phyloP scores from a whole-genome alignment of 2,113 vertebrate genomes.

The Marmota monax region DNA sequence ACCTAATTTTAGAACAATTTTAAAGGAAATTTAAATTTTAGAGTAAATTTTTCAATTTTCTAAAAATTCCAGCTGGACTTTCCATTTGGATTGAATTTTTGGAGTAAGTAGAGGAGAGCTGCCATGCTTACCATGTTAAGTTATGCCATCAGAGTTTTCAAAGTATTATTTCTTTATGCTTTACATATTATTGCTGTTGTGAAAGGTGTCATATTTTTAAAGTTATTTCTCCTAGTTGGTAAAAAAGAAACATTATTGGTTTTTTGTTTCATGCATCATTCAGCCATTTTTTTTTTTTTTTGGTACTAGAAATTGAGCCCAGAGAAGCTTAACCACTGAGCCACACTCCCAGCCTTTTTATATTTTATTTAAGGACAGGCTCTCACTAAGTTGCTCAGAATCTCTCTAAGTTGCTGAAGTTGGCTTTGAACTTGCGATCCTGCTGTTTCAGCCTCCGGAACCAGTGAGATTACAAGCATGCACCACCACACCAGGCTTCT shows the following conservation, averaged over 20 bases:
- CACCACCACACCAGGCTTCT: too few species aligned
- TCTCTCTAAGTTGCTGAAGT: too few species aligned
- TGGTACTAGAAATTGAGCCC: too few species aligned
- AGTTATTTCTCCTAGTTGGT: background rate
- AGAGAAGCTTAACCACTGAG: too few species aligned
- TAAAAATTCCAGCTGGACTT: background rate
- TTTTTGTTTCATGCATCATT: conserved; percentile 4
- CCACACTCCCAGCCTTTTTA: too few species aligned
- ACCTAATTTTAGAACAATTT: background rate
- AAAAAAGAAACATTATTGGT: conserved; percentile 15
- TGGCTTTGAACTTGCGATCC: too few species aligned
- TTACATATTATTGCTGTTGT: background rate
- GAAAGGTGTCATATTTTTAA: background rate
- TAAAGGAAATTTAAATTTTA: background rate
- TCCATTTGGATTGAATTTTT: background rate
- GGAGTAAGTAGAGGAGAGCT: background rate
- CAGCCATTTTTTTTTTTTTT: background rate
- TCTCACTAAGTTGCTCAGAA: too few species aligned
- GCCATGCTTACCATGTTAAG: background rate
- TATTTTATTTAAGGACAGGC: too few species aligned
- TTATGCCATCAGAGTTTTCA: background rate
- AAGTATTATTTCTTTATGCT: background rate
- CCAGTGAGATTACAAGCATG: too few species aligned
- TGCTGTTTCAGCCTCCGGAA: too few species aligned
- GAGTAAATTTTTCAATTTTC: background rate